Evolutionary conservation across 1,140 invertebrate genomes (phyloP).

Genomic region (Mya arenaria): DNA sequence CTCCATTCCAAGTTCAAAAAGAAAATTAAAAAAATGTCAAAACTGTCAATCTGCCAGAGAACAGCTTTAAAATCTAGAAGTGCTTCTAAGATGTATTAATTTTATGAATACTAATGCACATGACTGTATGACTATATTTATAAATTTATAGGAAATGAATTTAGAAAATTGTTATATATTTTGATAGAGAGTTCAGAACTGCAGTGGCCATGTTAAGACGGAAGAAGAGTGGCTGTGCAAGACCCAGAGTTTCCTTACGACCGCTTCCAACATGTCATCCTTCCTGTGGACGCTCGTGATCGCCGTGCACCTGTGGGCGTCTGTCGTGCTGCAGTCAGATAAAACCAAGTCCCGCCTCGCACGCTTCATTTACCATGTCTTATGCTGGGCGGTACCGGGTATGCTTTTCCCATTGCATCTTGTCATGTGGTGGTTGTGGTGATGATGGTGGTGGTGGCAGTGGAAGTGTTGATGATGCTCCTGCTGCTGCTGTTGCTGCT

Average conservation of each 20-base stretch:
- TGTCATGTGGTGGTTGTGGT: too few relatives aligned
- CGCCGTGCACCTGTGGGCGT: constrained; percentile 29
- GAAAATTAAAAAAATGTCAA: too few relatives aligned
- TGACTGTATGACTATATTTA: not conserved
- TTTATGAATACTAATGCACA: not conserved
- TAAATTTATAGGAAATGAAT: not conserved
- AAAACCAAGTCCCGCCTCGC: not conserved
- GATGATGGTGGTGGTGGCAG: too few relatives aligned
- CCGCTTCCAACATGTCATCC: constrained; percentile 34
- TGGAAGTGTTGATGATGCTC: too few relatives aligned
- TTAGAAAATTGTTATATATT: not conserved
- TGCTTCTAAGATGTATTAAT: not conserved
- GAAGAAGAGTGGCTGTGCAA: not conserved
- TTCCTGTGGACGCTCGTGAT: constrained; percentile 48
- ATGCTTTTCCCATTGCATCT: constrained; percentile 1
- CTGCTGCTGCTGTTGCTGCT: not conserved
- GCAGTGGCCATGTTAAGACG: not conserved
- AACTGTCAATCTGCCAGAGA: not conserved
- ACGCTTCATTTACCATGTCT: constrained; percentile 32
- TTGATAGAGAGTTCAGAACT: too few relatives aligned
- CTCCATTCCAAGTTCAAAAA: too few relatives aligned
- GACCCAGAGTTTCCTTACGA: constrained; percentile 42
- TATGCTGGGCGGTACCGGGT: constrained; percentile 32
- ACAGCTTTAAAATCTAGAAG: not conserved
- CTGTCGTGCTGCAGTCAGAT: constrained; percentile 9